Evolutionary conservation across 2,888 invertebrate species (phyloP), one percentile per base, ranked within the genome.

Genomic region (Catonia carolina): DNA sequence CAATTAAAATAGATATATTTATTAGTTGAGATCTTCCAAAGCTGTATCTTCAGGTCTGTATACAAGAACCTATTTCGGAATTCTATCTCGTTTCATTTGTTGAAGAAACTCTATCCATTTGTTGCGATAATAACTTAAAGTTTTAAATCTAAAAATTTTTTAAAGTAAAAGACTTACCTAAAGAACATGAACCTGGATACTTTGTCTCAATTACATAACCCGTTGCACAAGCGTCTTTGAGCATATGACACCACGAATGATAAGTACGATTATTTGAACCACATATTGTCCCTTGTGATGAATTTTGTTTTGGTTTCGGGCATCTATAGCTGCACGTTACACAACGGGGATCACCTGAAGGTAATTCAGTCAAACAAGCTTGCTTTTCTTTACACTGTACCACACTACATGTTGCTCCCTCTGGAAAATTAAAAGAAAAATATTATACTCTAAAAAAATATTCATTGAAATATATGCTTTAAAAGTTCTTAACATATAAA

Each of bases 181-280:
- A 61, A 63, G 64, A 64, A 69, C 85, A 85, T 66, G 77, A 76
- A 56, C 85, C 87, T 47, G 79, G 75, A 69, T 84, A 77, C 67
- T 80, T 79, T 45, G 86, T 82, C 68, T 85, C 85, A 62, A 88
- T 80, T 65, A 83, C 82, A 67, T 80, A 80, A 45, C 86, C 85
- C 36, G 82, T 83, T 63, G 78, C 77, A 69, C 89, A 89, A n/a
- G 86, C 81, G 67, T 85, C 84, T 70, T 82, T 79, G 68, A 83
- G 80, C 81, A 89, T 83, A 71, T 86, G 84, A 72, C 88, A 88
- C 85, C 86, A 87, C 57, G 83, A 85, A 62, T 77, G 76, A 70
- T 89, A 88, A 20, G 86, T 86, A 65, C 78, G 77, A 70, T 85
- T 85, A 72, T 89, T 86, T 64, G 80, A 78, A 59, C 85, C 87